A percentile compares a stretch with the other conserved stretches of the same genome.
phyloP scores from a whole-genome alignment of 2,888 invertebrate genomes.

The Drosophila paranaensis region DNA sequence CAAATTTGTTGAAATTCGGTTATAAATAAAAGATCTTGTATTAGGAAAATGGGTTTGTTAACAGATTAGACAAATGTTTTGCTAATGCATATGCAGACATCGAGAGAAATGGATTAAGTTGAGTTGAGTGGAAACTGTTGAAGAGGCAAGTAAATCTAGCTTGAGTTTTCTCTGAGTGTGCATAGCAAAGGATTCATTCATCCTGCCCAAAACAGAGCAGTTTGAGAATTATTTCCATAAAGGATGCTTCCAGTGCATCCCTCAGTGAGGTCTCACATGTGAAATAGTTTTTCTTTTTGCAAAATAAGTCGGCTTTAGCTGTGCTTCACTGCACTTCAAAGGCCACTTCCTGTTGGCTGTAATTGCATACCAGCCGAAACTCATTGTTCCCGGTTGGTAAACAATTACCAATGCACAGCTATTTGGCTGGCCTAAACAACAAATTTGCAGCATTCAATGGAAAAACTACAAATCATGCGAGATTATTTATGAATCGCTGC shows the following conservation, averaged over 20 bases:
- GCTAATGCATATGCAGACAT: not conserved
- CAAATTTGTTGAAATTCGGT: slow-evolving; percentile 2
- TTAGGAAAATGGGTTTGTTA: not conserved
- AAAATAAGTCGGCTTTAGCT: not conserved
- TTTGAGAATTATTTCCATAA: not conserved
- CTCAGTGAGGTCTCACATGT: not conserved
- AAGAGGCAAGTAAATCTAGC: accelerated
- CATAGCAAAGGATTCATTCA: not conserved
- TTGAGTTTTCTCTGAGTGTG: not conserved
- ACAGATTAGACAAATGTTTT: not conserved
- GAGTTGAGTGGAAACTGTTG: too few species aligned
- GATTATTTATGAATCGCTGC: slow-evolving; percentile 30
- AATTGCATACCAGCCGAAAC: slow-evolving; percentile 45
- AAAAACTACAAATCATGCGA: slow-evolving; percentile 25
- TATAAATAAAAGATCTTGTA: slow-evolving; percentile 2
- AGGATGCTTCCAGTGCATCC: not conserved
- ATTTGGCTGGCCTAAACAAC: slow-evolving; percentile 30
- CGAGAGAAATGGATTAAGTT: not conserved
- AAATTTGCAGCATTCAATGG: slow-evolving; percentile 26
- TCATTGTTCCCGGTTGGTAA: slow-evolving; percentile 29
- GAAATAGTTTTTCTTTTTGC: not conserved
- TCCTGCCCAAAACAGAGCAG: not conserved
- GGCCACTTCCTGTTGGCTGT: slow-evolving; percentile 35
- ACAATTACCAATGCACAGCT: slow-evolving; percentile 28
- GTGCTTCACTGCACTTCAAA: slow-evolving; percentile 22